Evolutionary conservation across 2,888 invertebrate species (phyloP).

Genomic region (Timema podura): DNA sequence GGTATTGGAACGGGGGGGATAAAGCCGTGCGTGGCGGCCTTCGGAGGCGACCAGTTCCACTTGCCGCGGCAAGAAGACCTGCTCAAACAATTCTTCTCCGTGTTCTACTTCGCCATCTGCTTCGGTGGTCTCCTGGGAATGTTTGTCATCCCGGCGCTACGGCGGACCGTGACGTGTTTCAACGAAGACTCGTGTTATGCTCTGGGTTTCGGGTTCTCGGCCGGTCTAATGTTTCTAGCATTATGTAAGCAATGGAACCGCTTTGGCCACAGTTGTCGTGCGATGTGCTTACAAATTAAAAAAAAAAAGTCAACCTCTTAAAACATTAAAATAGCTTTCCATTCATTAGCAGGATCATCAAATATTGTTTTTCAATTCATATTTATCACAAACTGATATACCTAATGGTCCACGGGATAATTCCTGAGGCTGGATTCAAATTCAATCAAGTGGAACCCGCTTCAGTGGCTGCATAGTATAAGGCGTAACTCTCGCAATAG

Average conservation of each 20-base stretch:
- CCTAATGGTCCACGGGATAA: too few relatives aligned
- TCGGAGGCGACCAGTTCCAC: conserved; percentile 91
- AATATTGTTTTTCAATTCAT: too few relatives aligned
- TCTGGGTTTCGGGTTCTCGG: conserved; percentile 74
- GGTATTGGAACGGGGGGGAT: conserved; percentile 92
- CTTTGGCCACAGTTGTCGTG: background rate
- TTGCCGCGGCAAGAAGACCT: conserved; percentile 73
- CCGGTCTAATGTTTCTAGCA: conserved; percentile 63
- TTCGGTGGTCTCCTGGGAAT: conserved; percentile 60
- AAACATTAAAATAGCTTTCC: too few relatives aligned
- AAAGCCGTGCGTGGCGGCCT: conserved; percentile 92
- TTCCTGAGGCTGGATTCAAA: background rate
- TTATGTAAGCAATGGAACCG: conserved; percentile 50
- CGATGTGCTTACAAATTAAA: too few relatives aligned
- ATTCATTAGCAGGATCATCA: too few relatives aligned
- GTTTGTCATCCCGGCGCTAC: conserved; percentile 67
- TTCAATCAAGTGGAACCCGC: background rate
- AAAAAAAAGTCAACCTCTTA: too few relatives aligned
- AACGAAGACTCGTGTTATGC: conserved; percentile 67
- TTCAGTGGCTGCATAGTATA: too few relatives aligned
- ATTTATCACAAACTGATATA: too few relatives aligned
- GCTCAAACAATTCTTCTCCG: conserved; percentile 83
- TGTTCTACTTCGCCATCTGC: conserved; percentile 86
- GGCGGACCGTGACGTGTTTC: conserved; percentile 62
- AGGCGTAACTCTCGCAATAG: too few relatives aligned